A percentile compares a stretch with the other conserved stretches of the same genome.
These are phyloP conservation scores for Pangasius macronema DNA, from an alignment of 2,797 vertebrate species.

Conservation along the genomic window DNA sequence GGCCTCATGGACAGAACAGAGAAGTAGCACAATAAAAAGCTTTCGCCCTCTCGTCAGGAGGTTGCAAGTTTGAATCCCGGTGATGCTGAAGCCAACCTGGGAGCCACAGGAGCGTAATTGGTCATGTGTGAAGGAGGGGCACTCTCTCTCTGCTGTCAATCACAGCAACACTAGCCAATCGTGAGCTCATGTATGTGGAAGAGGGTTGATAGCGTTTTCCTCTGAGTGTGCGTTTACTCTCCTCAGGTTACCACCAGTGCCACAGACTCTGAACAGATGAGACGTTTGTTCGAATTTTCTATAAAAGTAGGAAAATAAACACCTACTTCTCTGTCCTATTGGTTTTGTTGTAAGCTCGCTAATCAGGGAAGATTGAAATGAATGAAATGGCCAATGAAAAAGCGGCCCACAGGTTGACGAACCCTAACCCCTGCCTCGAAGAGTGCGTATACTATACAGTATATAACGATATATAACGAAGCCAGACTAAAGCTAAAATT, in stretches of 20 bases:
- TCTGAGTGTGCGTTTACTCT: not conserved
- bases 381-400: not conserved
- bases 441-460: not conserved
- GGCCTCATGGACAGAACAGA: not conserved
- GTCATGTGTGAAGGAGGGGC: not conserved
- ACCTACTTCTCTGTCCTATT: not conserved
- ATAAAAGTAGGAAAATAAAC: not conserved
- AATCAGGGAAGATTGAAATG: not conserved
- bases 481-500: not conserved
- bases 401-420: no score
- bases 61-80: not conserved
- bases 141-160: not conserved
- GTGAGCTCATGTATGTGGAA: not conserved
- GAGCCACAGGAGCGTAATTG: not conserved
- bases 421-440: not conserved
- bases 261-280: not conserved
- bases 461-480: not conserved
- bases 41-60: not conserved
- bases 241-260: not conserved
- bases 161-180: not conserved
- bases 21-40: not conserved
- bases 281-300: not conserved
- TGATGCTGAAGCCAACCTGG: not conserved
- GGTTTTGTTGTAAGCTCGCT: not conserved
- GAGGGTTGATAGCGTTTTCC: not conserved